Percentiles rank a stretch among this genome's conserved stretches.
phyloP scores from a whole-genome alignment of 2,888 invertebrate genomes.

The Cheilosia impressa region DNA sequence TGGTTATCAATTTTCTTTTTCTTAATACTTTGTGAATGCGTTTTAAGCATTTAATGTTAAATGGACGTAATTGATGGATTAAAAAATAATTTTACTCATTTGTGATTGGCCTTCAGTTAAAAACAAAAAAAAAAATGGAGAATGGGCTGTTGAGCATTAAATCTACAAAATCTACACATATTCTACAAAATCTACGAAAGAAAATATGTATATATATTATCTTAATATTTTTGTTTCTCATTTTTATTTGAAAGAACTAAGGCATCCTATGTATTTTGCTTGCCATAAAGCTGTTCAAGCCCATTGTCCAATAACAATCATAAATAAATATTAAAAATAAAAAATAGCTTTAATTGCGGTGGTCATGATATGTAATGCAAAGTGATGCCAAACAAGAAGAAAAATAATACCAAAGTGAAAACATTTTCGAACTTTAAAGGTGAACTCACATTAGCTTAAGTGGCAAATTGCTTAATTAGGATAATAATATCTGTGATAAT shows the following conservation, averaged over 20 bases:
- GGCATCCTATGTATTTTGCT: conserved; percentile 51
- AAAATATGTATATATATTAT: conserved; percentile 8
- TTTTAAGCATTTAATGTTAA: conserved; percentile 67
- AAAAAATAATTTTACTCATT: conserved; percentile 26
- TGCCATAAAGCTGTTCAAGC: conserved; percentile 21
- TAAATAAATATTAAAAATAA: neutral
- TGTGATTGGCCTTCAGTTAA: conserved; percentile 33
- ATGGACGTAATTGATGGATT: conserved; percentile 73
- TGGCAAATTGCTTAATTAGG: no score
- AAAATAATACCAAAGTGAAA: neutral
- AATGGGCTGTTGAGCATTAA: conserved; percentile 37
- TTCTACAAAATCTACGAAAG: conserved; percentile 60
- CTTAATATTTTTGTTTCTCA: neutral
- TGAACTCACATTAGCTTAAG: no score
- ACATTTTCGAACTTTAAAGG: neutral
- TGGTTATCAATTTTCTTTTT: conserved; percentile 43
- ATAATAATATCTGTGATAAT: no score
- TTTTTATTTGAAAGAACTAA: conserved; percentile 45
- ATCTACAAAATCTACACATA: conserved; percentile 64
- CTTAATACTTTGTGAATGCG: conserved; percentile 56
- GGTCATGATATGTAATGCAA: conserved; percentile 55
- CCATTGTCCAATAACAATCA: conserved; percentile 27
- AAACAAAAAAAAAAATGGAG: neutral
- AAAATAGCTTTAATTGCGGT: neutral
- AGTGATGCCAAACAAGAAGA: conserved; percentile 36